These are phyloP conservation scores for Diglossa cyanea DNA, from an alignment of 2,797 vertebrate genomes.

Conservation along the genomic window DNA sequence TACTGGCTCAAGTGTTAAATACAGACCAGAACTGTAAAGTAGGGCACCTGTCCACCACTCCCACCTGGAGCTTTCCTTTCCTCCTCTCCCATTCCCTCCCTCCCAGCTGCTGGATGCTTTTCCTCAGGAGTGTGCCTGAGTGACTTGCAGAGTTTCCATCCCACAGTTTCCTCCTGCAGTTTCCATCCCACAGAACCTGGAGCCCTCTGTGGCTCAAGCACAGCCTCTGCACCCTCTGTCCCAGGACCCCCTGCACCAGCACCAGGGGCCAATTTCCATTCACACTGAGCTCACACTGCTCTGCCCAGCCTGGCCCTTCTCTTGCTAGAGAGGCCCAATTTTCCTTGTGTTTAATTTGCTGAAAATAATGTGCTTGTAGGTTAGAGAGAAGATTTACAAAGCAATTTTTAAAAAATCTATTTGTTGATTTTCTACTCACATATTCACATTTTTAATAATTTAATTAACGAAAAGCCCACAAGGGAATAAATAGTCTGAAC, in stretches of 20 bases:
- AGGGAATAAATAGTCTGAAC: background rate
- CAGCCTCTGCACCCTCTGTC: too few relatives aligned
- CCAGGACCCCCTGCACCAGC: background rate
- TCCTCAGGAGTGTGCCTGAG: background rate
- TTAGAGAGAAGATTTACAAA: background rate
- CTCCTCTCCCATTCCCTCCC: background rate
- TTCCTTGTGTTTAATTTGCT: background rate
- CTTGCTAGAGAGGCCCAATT: background rate
- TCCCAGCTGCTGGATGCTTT: background rate
- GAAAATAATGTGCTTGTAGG: background rate
- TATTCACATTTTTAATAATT: background rate
- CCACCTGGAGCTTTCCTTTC: background rate
- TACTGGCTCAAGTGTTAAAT: background rate
- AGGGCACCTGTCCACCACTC: background rate
- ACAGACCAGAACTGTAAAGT: background rate
- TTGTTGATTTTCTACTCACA: background rate
- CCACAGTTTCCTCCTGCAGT: background rate
- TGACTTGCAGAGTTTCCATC: background rate
- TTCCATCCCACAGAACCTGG: background rate
- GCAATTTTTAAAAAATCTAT: background rate
- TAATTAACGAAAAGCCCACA: background rate
- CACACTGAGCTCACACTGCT: background rate
- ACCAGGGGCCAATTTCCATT: background rate
- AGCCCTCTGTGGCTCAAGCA: background rate
- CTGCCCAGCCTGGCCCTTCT: background rate